phyloP scores from a whole-genome alignment of 2,797 vertebrate species.

The Phataginus tetradactyla region DNA sequence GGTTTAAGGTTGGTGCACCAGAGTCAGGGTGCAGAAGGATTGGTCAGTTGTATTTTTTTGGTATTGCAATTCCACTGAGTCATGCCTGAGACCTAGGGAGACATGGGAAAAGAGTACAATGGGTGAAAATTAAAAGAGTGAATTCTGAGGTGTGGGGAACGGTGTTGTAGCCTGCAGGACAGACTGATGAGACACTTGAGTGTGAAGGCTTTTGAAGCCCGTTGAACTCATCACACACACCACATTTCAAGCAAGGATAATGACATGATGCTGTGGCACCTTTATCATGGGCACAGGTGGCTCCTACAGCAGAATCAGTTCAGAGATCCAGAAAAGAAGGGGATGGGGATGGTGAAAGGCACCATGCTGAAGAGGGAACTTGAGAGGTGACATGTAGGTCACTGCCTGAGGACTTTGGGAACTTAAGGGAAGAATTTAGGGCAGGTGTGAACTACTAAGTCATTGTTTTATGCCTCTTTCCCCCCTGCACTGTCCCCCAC shows the following conservation, averaged over 20 bases:
- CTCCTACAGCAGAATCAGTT: background rate
- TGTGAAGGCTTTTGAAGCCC: too few species aligned
- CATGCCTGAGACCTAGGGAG: background rate
- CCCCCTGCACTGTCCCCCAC: rapidly evolving
- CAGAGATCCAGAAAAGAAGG: background rate
- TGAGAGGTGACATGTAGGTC: background rate
- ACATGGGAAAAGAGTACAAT: too few species aligned
- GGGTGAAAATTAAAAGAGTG: background rate
- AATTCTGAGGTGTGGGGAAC: background rate
- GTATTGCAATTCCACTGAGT: background rate
- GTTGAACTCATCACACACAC: rapidly evolving
- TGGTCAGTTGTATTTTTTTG: background rate
- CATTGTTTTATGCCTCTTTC: background rate
- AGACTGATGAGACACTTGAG: background rate
- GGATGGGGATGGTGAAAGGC: background rate
- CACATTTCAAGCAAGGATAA: background rate
- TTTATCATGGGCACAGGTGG: background rate
- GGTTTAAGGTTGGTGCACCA: background rate
- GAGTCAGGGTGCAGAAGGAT: background rate
- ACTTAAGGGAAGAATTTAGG: background rate
- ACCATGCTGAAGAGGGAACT: rapidly evolving
- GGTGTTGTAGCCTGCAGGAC: background rate
- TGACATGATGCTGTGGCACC: too few species aligned
- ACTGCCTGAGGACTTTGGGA: background rate
- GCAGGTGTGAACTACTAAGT: background rate